phyloP scores from a whole-genome alignment of 2,888 invertebrate species.

The Herminia tarsipennalis region DNA sequence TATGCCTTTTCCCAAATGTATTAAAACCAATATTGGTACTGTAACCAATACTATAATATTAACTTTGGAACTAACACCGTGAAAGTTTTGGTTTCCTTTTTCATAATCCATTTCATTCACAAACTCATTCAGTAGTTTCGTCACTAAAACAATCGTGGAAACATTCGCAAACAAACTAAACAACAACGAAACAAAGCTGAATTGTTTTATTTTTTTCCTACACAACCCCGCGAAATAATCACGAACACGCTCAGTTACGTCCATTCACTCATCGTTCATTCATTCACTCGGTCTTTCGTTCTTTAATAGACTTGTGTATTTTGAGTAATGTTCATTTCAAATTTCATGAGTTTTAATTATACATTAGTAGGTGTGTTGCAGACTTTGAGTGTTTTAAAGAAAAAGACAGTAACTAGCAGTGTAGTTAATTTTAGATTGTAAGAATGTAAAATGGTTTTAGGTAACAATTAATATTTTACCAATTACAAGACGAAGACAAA shows the following conservation, averaged over 20 bases:
- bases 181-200: slow-evolving; percentile 14
- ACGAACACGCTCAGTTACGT: slow-evolving; percentile 36
- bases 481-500: too few species aligned
- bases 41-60: too few species aligned
- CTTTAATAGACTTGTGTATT: slow-evolving; percentile 14
- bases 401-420: too few species aligned
- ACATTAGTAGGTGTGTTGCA: slow-evolving; percentile 15
- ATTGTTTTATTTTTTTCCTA: slow-evolving; percentile 34
- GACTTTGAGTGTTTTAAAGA: slow-evolving; percentile 32
- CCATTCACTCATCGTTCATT: slow-evolving; percentile 34
- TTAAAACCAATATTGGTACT: too few species aligned
- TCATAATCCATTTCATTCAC: slow-evolving; percentile 4
- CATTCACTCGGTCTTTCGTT: slow-evolving; percentile 27
- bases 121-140: background rate
- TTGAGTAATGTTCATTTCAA: slow-evolving; percentile 29
- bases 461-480: too few species aligned
- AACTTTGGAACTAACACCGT: too few species aligned
- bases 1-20: too few species aligned
- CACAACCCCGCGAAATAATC: slow-evolving; percentile 30
- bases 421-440: too few species aligned
- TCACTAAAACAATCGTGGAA: slow-evolving; percentile 23
- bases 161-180: slow-evolving; percentile 20
- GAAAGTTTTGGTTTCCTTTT: too few species aligned
- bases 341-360: slow-evolving; percentile 34
- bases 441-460: too few species aligned